Evolutionary conservation across 2,113 vertebrate species (phyloP).

Genomic region (Bos indicus): DNA sequence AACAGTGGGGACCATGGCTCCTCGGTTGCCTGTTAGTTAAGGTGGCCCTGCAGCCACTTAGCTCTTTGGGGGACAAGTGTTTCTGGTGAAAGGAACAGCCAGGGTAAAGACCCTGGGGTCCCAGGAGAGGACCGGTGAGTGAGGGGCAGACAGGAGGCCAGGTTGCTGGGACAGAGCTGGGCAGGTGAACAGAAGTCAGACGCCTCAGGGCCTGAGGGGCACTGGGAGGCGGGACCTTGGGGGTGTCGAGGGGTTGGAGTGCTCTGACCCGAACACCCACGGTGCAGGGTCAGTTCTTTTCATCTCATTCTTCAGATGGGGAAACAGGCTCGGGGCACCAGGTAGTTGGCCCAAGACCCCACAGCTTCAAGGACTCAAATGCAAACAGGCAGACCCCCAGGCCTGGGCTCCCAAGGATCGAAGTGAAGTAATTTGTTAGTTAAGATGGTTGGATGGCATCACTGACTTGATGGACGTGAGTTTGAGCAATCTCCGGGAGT

Average conservation of each 20-base stretch:
- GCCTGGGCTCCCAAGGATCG: not conserved
- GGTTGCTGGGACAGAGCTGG: not conserved
- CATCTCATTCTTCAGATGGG: not conserved
- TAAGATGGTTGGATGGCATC: not conserved
- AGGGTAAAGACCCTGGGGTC: not conserved
- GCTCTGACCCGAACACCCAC: rapidly evolving
- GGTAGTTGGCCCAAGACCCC: not conserved
- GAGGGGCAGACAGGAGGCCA: not conserved
- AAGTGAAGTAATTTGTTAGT: too few relatives aligned
- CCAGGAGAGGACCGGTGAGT: not conserved
- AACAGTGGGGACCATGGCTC: rapidly evolving
- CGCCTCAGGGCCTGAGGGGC: not conserved
- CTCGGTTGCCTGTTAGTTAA: too few relatives aligned
- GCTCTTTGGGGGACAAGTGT: not conserved
- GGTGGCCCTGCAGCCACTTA: not conserved
- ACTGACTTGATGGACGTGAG: not conserved
- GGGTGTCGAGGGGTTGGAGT: rapidly evolving
- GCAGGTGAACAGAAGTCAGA: not conserved
- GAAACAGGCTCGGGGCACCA: not conserved
- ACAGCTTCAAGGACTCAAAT: not conserved
- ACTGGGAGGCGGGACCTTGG: rapidly evolving
- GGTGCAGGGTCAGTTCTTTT: rapidly evolving
- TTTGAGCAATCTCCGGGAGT: not conserved
- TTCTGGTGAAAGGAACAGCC: not conserved
- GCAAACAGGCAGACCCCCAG: not conserved